Evolutionary conservation across 2,888 invertebrate genomes (phyloP).

Genomic region (Agrenia bidenticulata): DNA sequence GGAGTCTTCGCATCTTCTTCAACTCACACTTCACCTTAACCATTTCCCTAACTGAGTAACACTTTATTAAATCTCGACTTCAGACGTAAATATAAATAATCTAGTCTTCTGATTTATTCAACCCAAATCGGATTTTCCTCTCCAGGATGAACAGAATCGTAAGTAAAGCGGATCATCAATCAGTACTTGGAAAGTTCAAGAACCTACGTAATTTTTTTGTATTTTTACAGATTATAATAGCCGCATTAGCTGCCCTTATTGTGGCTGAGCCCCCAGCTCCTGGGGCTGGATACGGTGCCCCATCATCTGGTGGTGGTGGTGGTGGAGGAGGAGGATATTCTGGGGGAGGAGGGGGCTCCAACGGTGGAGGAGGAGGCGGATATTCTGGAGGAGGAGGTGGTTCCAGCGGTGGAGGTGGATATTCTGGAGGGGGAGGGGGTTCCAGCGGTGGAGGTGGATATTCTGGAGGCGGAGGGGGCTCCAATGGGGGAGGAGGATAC

Average conservation of each 20-base stretch:
- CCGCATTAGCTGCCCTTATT: constrained; percentile 24
- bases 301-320: constrained; percentile 20
- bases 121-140: too few species aligned
- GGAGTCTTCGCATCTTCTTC: not conserved
- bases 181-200: not conserved
- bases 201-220: not conserved
- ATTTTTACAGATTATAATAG: constrained; percentile 32
- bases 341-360: not conserved
- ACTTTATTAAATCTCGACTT: not conserved
- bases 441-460: constrained; percentile 21
- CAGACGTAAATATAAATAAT: too few species aligned
- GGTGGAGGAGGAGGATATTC: constrained; percentile 17
- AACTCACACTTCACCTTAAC: constrained; percentile 1
- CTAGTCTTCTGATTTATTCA: too few species aligned
- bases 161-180: not conserved
- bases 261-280: constrained; percentile 35
- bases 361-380: constrained; percentile 19
- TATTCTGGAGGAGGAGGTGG: too few species aligned
- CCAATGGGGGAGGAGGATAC: constrained; percentile 9
- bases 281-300: constrained; percentile 27
- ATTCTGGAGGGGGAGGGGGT: constrained; percentile 19
- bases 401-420: constrained; percentile 19
- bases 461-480: constrained; percentile 11
- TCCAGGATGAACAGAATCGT: constrained; percentile 4
- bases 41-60: not conserved